phyloP scores from a whole-genome alignment of 2,797 vertebrate species.

The Emydoidea blandingii region DNA sequence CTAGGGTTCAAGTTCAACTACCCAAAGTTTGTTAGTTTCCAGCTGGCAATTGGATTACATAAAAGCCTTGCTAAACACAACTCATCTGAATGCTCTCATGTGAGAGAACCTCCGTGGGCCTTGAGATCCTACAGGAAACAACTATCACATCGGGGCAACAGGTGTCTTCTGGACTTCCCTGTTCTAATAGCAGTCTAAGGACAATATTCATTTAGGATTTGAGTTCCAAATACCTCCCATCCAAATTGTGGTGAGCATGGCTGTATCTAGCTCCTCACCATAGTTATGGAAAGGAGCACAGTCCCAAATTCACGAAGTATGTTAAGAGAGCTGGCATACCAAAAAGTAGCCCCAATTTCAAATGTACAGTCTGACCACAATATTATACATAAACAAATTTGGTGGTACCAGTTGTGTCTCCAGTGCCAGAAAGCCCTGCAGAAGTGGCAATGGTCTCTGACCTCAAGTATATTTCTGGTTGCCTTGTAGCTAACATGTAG shows the following conservation, averaged over 20 bases:
- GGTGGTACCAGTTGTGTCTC: neutral
- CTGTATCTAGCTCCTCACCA: neutral
- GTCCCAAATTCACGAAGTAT: neutral
- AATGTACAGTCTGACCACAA: neutral
- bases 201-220: neutral
- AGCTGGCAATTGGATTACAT: neutral
- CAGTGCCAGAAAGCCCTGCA: too few relatives aligned
- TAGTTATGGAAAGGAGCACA: neutral
- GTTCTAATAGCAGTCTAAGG: neutral
- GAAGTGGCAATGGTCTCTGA: neutral
- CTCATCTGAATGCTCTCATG: neutral
- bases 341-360: neutral
- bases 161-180: neutral
- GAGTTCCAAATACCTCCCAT: neutral
- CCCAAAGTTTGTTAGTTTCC: neutral
- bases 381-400: neutral
- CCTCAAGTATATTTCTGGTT: neutral
- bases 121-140: neutral
- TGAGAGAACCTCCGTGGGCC: neutral
- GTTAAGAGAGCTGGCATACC: fast-evolving
- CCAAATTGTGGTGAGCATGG: neutral
- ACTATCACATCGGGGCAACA: neutral
- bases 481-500: neutral
- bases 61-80: neutral
- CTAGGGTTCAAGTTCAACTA: neutral